Evolutionary conservation across 2,888 invertebrate species (phyloP).

Genomic region (Stenurella melanura): DNA sequence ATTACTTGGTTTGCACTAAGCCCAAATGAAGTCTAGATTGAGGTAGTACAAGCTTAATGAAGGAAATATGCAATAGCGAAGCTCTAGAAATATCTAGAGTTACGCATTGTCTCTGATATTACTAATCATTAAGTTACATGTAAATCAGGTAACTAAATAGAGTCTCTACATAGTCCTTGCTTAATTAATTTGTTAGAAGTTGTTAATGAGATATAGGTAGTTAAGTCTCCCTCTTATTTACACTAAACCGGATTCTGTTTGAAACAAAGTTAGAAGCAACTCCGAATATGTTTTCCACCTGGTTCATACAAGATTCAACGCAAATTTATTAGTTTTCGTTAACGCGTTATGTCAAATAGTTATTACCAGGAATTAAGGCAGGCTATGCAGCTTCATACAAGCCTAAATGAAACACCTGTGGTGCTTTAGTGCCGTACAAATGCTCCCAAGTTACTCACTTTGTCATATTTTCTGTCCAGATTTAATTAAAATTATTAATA

Average conservation of each 20-base stretch:
- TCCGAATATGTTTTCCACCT: not conserved
- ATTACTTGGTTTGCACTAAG: no score
- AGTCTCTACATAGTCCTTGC: not conserved
- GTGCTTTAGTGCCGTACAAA: not conserved
- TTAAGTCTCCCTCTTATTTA: not conserved
- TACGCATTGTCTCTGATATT: no score
- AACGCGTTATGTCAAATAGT: constrained; percentile 9
- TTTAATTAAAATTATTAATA: constrained; percentile 30
- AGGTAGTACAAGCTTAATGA: no score
- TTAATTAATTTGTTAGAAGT: not conserved
- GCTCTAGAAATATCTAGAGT: no score
- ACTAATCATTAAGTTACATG: no score
- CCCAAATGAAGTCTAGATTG: no score
- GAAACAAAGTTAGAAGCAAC: constrained; percentile 7
- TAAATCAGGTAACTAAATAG: no score
- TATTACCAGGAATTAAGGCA: not conserved
- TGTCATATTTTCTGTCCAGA: not conserved
- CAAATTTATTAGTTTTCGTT: constrained; percentile 23
- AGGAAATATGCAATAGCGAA: no score
- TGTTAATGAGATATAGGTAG: constrained; percentile 15
- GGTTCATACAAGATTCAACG: not conserved
- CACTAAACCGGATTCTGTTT: not conserved
- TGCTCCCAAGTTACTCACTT: not conserved
- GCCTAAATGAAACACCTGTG: constrained; percentile 1
- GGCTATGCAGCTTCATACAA: not conserved